A percentile compares a stretch with the other conserved stretches of the same genome.
These are phyloP conservation scores for Heliconius nattereri DNA, from an alignment of 1,140 invertebrate species.

Conservation along the genomic window DNA sequence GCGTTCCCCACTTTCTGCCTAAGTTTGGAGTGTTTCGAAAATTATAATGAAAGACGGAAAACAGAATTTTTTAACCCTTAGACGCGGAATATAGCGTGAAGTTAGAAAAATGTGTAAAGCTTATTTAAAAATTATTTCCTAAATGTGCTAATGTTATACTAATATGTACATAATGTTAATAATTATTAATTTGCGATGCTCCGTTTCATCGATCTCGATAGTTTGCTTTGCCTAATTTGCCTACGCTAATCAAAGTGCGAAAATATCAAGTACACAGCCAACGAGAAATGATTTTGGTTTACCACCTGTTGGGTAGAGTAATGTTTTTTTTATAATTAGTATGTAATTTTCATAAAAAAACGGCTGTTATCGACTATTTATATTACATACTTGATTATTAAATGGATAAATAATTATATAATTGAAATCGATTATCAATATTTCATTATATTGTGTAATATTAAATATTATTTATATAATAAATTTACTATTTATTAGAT, in stretches of 20 bases:
- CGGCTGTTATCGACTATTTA: neutral
- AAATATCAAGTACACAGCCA: neutral
- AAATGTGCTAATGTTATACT: neutral
- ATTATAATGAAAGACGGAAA: too few species aligned
- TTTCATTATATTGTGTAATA: constrained; percentile 4
- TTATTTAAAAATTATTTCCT: neutral
- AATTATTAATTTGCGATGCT: constrained; percentile 14
- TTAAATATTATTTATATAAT: neutral
- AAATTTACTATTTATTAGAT: too few species aligned
- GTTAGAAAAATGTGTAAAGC: neutral
- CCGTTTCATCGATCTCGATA: neutral
- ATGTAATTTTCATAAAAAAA: too few species aligned
- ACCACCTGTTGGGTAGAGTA: neutral
- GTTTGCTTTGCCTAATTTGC: constrained; percentile 4
- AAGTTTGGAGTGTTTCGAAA: too few species aligned
- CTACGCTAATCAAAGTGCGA: neutral
- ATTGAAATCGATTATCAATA: neutral
- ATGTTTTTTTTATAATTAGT: too few species aligned
- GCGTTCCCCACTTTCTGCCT: too few species aligned
- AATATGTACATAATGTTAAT: constrained; percentile 11
- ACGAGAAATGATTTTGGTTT: neutral
- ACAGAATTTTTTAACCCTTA: too few species aligned
- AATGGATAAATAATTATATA: neutral
- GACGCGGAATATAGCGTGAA: too few species aligned
- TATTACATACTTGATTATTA: neutral